Conservation (phyloP, 2,888 invertebrate species). For the Macrophya annulata region DNA sequence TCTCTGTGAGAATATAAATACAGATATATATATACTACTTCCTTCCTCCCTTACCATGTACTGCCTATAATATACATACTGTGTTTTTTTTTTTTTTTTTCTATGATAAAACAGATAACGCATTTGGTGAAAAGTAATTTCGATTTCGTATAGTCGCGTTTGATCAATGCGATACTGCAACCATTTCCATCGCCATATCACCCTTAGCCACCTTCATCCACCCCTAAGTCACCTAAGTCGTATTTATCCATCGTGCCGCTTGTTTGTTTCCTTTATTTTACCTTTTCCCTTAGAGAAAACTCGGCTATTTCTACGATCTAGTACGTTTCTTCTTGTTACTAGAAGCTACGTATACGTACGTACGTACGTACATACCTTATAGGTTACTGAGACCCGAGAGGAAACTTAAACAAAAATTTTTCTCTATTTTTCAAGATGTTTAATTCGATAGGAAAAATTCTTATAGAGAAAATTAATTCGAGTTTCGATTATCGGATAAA, state of each 20-base stretch:
- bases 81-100: neutral
- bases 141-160: conserved; percentile 60
- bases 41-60: neutral
- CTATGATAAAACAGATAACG: neutral
- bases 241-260: conserved; percentile 40
- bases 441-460: neutral
- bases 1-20: conserved; percentile 65
- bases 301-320: conserved; percentile 30
- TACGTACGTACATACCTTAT: neutral
- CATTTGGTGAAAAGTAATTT: conserved; percentile 65
- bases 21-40: neutral
- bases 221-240: conserved; percentile 44
- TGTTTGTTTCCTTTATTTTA: conserved; percentile 33
- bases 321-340: conserved; percentile 15
- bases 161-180: conserved; percentile 11
- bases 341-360: neutral
- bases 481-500: neutral
- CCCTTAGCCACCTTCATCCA: conserved; percentile 27
- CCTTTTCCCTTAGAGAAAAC: neutral
- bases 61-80: neutral
- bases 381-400: conserved; percentile 4
- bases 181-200: neutral
- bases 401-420: neutral
- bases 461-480: neutral
- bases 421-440: neutral